Percentiles rank a stretch among this genome's conserved stretches.
These are phyloP conservation scores for Hormaphis cornu DNA, from an alignment of 1,140 invertebrate species.

Conservation along the genomic window DNA sequence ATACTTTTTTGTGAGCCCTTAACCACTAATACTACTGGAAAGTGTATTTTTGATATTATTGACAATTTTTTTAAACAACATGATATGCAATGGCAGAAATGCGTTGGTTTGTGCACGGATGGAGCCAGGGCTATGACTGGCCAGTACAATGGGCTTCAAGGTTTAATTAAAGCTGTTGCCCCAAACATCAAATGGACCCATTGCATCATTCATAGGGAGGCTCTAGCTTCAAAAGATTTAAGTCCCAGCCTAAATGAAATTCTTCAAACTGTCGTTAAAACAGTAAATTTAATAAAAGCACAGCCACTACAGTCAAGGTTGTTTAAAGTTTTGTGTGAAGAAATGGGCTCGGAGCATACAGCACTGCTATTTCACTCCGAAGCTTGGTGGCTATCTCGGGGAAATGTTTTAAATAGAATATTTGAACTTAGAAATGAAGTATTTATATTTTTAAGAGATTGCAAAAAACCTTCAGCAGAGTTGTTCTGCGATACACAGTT, in stretches of 20 bases:
- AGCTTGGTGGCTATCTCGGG: no score
- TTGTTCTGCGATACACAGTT: no score
- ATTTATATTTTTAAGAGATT: no score
- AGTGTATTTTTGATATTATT: neutral
- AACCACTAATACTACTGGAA: neutral
- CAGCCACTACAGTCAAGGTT: constrained; percentile 27
- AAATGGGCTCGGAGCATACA: constrained; percentile 40
- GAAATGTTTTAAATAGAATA: no score
- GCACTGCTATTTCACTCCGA: constrained; percentile 40
- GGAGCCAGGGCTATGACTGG: constrained; percentile 10
- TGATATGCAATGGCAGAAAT: constrained; percentile 5
- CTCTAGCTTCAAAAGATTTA: constrained; percentile 20
- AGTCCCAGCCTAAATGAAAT: constrained; percentile 6
- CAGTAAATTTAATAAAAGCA: constrained; percentile 35
- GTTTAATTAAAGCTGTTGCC: constrained; percentile 11
- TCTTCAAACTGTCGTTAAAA: constrained; percentile 27
- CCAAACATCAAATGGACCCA: constrained; percentile 28
- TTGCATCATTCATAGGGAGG: constrained; percentile 32
- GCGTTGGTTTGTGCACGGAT: neutral
- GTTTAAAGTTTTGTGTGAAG: constrained; percentile 39
- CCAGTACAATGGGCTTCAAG: neutral
- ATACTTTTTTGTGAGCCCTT: neutral
- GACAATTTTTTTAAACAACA: neutral
- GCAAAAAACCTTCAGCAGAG: no score
- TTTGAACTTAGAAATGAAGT: no score